A percentile compares a stretch with the other conserved stretches of the same genome.
Conservation (phyloP, 2,113 vertebrate genomes). For the Oreochromis aureus region DNA sequence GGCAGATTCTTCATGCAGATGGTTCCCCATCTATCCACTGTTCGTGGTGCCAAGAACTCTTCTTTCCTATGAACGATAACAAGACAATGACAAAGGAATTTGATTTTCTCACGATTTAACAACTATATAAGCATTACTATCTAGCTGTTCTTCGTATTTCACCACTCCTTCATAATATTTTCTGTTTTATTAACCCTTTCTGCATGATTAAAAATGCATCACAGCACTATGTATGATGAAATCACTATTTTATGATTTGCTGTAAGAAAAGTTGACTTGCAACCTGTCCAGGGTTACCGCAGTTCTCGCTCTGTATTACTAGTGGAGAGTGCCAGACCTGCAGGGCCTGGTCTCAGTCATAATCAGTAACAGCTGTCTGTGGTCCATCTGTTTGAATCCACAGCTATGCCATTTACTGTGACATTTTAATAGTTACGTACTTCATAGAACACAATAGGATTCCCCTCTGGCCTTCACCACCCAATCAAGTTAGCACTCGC, state of each 20-base stretch:
- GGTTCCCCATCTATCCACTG: slow-evolving; percentile 3
- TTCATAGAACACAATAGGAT: background rate
- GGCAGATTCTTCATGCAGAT: slow-evolving; percentile 38
- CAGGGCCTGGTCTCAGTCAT: background rate
- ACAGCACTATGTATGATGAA: background rate
- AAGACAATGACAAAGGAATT: background rate
- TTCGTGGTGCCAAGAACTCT: background rate
- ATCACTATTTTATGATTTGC: background rate
- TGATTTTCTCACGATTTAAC: background rate
- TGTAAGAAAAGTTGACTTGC: background rate
- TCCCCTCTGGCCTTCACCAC: background rate
- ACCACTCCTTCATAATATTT: background rate
- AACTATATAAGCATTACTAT: background rate
- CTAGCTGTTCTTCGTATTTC: background rate
- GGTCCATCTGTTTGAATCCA: background rate
- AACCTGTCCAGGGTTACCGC: background rate
- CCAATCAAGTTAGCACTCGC: background rate
- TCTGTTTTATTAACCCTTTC: background rate
- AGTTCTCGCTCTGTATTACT: background rate
- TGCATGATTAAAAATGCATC: background rate
- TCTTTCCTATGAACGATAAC: background rate
- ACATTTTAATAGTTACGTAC: background rate
- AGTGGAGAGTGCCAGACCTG: background rate
- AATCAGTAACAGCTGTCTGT: background rate
- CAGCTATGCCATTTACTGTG: background rate